phyloP scores from a whole-genome alignment of 64 coral and sea anemone species.

The Actinia equina region DNA sequence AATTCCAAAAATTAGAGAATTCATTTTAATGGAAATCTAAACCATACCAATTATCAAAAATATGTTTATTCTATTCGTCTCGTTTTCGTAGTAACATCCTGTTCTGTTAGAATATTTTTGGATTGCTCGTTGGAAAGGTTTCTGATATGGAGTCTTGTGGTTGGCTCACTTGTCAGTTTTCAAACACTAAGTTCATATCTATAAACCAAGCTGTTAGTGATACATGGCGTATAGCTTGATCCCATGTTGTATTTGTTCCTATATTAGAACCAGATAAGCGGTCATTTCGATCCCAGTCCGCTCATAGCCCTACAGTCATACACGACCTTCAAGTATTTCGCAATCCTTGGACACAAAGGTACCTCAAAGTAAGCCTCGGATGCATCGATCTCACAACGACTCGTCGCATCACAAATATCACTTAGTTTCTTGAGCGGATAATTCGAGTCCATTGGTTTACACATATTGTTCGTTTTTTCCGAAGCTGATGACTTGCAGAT shows the following conservation, averaged over 20 bases:
- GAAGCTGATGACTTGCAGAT: constrained; percentile 52
- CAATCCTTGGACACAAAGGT: constrained; percentile 46
- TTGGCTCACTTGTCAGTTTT: too few species aligned
- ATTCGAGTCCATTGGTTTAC: constrained; percentile 28
- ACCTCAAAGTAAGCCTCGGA: constrained; percentile 64
- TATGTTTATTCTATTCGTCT: too few species aligned
- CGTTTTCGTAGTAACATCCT: too few species aligned
- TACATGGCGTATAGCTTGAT: neutral
- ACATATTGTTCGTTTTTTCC: constrained; percentile 29
- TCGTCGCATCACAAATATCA: constrained; percentile 37
- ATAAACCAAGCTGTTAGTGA: too few species aligned
- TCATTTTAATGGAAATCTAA: too few species aligned
- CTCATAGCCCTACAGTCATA: constrained; percentile 87
- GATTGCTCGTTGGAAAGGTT: too few species aligned
- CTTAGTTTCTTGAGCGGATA: constrained; percentile 52
- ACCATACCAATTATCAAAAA: too few species aligned
- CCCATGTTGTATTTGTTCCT: neutral
- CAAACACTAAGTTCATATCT: too few species aligned
- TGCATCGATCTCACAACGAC: constrained; percentile 45
- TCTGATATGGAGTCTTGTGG: too few species aligned
- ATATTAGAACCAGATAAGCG: neutral
- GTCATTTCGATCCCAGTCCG: constrained; percentile 59
- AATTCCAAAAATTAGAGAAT: too few species aligned
- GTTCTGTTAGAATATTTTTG: too few species aligned
- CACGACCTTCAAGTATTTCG: constrained; percentile 71